A percentile compares a stretch with the other conserved stretches of the same genome.
Conservation (phyloP, 2,797 vertebrate species). For the Syngnathus acus region DNA sequence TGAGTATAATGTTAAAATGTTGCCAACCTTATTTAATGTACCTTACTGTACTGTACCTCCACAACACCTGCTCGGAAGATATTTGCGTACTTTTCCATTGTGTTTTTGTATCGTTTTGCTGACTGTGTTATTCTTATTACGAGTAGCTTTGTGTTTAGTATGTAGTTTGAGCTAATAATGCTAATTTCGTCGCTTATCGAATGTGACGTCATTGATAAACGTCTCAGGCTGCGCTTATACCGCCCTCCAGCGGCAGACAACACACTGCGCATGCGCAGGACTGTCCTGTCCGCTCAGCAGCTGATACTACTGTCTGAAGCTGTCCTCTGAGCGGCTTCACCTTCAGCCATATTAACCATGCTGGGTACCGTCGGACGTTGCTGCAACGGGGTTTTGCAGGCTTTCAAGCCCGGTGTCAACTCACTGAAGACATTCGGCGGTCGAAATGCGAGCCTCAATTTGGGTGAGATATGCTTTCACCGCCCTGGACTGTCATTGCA, state of each 20-base stretch:
- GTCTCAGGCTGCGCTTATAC: constrained; percentile 1
- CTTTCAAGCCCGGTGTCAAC: constrained; percentile 49
- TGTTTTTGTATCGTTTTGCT: no score
- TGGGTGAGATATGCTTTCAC: constrained; percentile 41
- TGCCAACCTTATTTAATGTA: no score
- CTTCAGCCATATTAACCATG: constrained; percentile 68
- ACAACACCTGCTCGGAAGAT: no score
- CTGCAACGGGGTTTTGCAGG: constrained; percentile 51
- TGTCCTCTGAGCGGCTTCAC: constrained; percentile 37
- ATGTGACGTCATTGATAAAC: not conserved
- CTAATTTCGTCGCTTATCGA: not conserved
- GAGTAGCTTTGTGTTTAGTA: no score
- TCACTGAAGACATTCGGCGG: constrained; percentile 26
- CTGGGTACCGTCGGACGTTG: constrained; percentile 56
- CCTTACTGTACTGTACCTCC: no score
- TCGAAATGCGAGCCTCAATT: constrained; percentile 45
- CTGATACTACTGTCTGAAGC: not conserved
- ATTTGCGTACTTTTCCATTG: no score
- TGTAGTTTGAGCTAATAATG: no score
- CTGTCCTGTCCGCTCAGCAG: not conserved
- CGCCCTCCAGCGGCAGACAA: constrained; percentile 19
- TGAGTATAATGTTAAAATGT: no score
- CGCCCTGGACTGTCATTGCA: not conserved
- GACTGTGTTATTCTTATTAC: no score
- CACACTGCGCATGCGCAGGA: constrained; percentile 24